Evolutionary conservation across 2,888 invertebrate species (phyloP).

Genomic region (Aspidapion aeneum): DNA sequence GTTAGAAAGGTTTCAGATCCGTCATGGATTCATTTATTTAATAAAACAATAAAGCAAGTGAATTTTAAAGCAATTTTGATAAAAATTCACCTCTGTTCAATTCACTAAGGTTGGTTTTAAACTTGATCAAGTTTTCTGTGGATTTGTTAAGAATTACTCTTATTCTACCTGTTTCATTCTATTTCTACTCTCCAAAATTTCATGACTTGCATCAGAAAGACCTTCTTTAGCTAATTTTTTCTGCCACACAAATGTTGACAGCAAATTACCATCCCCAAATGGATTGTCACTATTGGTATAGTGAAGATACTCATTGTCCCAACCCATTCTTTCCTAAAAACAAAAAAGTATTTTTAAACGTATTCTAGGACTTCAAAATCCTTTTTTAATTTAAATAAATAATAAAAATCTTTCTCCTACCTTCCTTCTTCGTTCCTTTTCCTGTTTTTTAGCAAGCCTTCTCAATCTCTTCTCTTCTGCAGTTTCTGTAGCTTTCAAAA

Average conservation of each 20-base stretch:
- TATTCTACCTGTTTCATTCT: conserved; percentile 84
- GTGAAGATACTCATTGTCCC: conserved; percentile 95
- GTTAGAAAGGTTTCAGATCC: no score
- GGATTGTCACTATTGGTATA: conserved; percentile 99
- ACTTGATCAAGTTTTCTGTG: no score
- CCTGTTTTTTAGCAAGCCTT: conserved; percentile 85
- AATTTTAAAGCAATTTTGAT: no score
- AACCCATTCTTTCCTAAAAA: conserved; percentile 79
- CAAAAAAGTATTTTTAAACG: no score
- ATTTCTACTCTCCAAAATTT: conserved; percentile 79
- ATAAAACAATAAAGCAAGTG: no score
- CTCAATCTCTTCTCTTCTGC: conserved; percentile 87
- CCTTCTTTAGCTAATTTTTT: conserved; percentile 97
- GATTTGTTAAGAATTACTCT: no score
- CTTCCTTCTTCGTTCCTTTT: conserved; percentile 81
- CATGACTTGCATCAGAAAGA: conserved; percentile 67
- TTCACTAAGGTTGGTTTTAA: no score
- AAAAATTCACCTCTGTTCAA: no score
- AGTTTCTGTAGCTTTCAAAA: conserved; percentile 85
- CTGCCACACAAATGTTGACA: conserved; percentile 94
- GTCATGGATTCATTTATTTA: no score
- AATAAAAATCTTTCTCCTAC: no score
- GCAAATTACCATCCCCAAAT: conserved; percentile 93
- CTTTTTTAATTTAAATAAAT: no score
- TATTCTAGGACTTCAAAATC: no score